These are phyloP conservation scores for Hydropsyche tenuis DNA, from an alignment of 1,140 invertebrate genomes.

Conservation along the genomic window DNA sequence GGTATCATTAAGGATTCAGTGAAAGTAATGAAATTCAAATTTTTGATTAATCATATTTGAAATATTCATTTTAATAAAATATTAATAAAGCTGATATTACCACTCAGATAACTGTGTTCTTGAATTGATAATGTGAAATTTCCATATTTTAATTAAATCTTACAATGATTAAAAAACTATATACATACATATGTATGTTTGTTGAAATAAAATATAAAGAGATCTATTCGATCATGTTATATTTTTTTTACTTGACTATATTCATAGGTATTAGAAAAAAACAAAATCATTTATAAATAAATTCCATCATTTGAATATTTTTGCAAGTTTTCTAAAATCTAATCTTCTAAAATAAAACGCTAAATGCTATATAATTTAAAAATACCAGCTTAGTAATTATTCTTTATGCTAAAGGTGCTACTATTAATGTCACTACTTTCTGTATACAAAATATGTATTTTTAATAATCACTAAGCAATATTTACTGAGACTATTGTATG, in stretches of 20 bases:
- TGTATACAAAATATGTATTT: slow-evolving; percentile 17
- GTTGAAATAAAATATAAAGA: background rate
- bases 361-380: slow-evolving; percentile 16
- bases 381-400: background rate
- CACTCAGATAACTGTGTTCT: slow-evolving; percentile 37
- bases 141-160: background rate
- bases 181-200: too few relatives aligned
- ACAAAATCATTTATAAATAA: background rate
- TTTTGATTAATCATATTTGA: too few relatives aligned
- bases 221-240: background rate
- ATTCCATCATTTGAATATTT: background rate
- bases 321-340: background rate
- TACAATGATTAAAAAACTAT: too few relatives aligned
- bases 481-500: slow-evolving; percentile 30
- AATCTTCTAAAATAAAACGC: background rate
- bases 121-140: slow-evolving; percentile 14
- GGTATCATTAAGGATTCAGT: background rate
- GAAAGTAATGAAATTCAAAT: too few relatives aligned
- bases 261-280: background rate
- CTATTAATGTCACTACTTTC: background rate
- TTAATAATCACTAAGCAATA: slow-evolving; percentile 31
- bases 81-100: slow-evolving; percentile 30
- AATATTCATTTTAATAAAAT: background rate
- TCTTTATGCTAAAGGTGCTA: slow-evolving; percentile 19
- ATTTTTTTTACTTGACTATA: slow-evolving; percentile 2